Conservation (phyloP, 2,888 invertebrate species). For the Aphodius sticticus region DNA sequence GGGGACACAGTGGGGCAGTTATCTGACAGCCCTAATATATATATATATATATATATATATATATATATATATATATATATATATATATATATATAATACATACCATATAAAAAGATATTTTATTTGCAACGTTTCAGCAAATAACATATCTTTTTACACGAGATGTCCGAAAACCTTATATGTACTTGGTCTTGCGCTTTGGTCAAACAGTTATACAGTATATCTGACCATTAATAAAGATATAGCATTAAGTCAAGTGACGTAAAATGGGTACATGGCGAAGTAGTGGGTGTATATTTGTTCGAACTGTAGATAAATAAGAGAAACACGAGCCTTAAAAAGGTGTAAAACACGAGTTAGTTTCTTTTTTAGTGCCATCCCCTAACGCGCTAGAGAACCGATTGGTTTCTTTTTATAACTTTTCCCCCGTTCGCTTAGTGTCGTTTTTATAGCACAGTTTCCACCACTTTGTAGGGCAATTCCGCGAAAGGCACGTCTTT, state of each 20-base stretch:
- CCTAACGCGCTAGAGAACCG: neutral
- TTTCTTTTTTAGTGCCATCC: neutral
- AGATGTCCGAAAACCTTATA: too few species aligned
- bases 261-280: neutral
- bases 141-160: too few species aligned
- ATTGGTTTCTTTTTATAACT: constrained; percentile 4
- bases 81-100: too few species aligned
- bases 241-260: neutral
- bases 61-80: too few species aligned
- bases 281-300: neutral
- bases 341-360: constrained; percentile 4
- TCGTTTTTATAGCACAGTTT: neutral
- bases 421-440: neutral
- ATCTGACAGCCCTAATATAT: too few species aligned
- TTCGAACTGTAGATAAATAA: neutral
- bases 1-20: too few species aligned
- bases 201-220: too few species aligned
- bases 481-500: constrained; percentile 7
- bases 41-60: too few species aligned
- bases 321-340: neutral
- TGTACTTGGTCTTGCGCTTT: too few species aligned
- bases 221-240: too few species aligned
- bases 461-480: constrained; percentile 4
- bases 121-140: too few species aligned
- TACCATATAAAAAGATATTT: too few species aligned